Evolutionary conservation across 2,113 vertebrate genomes (phyloP).

Genomic region (Petaurus breviceps): DNA sequence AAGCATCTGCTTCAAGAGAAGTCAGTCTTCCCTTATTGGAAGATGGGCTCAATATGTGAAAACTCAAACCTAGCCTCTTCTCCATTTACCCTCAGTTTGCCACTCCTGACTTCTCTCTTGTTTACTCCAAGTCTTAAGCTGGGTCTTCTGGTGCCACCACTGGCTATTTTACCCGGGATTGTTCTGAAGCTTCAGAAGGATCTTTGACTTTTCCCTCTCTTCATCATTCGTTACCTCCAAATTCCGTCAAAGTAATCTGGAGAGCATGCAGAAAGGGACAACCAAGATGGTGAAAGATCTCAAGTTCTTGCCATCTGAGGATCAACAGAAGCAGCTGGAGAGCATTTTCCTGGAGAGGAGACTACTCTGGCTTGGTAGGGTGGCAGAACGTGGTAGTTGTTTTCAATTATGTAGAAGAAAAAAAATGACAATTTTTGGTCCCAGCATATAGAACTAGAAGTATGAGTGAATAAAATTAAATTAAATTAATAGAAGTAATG

Average conservation of each 20-base stretch:
- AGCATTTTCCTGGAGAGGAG: background rate
- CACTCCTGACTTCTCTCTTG: background rate
- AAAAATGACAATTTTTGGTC: background rate
- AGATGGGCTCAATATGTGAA: background rate
- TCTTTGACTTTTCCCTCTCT: background rate
- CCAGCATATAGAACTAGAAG: background rate
- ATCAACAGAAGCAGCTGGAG: background rate
- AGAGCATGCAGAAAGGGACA: background rate
- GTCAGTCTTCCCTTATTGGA: background rate
- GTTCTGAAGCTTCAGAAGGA: background rate
- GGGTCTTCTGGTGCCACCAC: background rate
- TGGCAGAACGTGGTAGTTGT: background rate
- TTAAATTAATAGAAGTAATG: background rate
- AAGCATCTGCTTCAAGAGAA: background rate
- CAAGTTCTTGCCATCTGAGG: background rate
- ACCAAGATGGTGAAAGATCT: background rate
- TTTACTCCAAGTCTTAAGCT: background rate
- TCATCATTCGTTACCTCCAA: background rate
- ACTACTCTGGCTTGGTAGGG: background rate
- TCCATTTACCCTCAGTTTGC: background rate
- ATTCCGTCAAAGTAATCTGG: background rate
- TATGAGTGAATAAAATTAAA: background rate
- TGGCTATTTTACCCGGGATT: background rate
- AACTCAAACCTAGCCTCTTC: background rate
- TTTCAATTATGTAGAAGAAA: background rate